Evolutionary conservation across 92 coral and sea anemone genomes (phyloP).

Genomic region (Heliopora coerulea): DNA sequence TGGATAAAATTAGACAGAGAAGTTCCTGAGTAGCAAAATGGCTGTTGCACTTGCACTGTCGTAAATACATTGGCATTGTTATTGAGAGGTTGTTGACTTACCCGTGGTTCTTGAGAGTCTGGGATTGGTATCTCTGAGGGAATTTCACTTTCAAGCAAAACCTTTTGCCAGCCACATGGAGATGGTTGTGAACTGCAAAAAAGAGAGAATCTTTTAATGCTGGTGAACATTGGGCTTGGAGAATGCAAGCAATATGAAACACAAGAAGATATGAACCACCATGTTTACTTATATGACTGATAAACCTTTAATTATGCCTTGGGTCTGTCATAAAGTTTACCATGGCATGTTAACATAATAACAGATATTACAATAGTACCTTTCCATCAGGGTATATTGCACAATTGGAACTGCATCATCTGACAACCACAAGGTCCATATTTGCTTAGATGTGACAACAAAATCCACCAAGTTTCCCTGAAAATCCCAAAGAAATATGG

Average conservation of each 20-base stretch:
- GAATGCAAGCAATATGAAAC: too few relatives aligned
- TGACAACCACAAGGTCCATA: constrained; percentile 87
- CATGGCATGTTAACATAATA: too few relatives aligned
- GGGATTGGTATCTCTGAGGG: constrained; percentile 60
- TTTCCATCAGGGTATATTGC: constrained; percentile 64
- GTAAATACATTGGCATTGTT: background rate
- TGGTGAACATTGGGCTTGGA: too few relatives aligned
- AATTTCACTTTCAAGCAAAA: constrained; percentile 34
- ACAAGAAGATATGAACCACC: too few relatives aligned
- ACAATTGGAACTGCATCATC: constrained; percentile 75
- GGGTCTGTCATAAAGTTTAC: too few relatives aligned
- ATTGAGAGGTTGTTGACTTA: constrained; percentile 10
- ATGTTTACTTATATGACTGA: too few relatives aligned
- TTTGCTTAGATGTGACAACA: constrained; percentile 60
- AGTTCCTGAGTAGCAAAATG: too few relatives aligned
- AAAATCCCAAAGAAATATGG: background rate
- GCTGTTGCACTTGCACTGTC: background rate
- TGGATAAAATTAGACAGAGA: background rate
- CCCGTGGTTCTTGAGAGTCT: constrained; percentile 78
- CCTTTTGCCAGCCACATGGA: constrained; percentile 70
- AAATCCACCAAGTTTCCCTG: constrained; percentile 91
- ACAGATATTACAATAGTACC: too few relatives aligned
- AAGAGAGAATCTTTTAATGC: too few relatives aligned
- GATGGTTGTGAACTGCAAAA: constrained; percentile 50
- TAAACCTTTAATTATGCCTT: too few relatives aligned